Evolutionary conservation across 2,888 invertebrate species (phyloP), one percentile per base, ranked within the genome.

Genomic region (Drosophila peninsularis): DNA sequence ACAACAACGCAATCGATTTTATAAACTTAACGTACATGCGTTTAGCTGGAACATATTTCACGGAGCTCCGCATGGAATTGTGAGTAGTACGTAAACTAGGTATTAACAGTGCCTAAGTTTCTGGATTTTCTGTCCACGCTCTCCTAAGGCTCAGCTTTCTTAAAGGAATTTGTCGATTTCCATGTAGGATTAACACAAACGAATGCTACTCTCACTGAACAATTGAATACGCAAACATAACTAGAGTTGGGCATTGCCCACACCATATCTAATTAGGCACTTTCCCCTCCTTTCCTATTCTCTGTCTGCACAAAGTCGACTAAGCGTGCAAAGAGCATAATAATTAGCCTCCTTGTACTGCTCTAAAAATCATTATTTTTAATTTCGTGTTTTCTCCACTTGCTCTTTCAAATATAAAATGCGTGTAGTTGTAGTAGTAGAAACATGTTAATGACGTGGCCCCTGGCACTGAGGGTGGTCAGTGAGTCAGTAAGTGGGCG

Each of bases 331-430:
- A 17, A 50, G 42, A 36, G 52, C 52, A 42, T 54, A 60, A 52
- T 64, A 79, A 71, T 79, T 73, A 68, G 65, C 54, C 53, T 66
- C 17, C 52, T 77, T 66, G 65, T 75, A 60, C 74, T 80, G 74
- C 75, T 85, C 78, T 72, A 67, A 69, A 75, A 83, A 82, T 82
- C 58, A 80, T 82, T 86, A 72, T 56, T 67, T 77, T 88, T 65
- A 66, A 62, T 73, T 50, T 52, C 34, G n/a, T 62, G 37, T 41
- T 21, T 45, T 37, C 44, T 30, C 6, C 10, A 27, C 32, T 54
- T 5, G 13, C 21, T 36, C 27, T 44, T 19, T 45, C 41, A 74
- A 74, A 62, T 65, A 77, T 74, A 75, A 88, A 80, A 81, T 70
- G 80, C 68, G 63, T 71, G 60, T 71, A 62, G 56, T 78, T 14